Base-by-base conservation (phyloP, 2,113 vertebrate genomes). In the Falco punctatus region DNA sequence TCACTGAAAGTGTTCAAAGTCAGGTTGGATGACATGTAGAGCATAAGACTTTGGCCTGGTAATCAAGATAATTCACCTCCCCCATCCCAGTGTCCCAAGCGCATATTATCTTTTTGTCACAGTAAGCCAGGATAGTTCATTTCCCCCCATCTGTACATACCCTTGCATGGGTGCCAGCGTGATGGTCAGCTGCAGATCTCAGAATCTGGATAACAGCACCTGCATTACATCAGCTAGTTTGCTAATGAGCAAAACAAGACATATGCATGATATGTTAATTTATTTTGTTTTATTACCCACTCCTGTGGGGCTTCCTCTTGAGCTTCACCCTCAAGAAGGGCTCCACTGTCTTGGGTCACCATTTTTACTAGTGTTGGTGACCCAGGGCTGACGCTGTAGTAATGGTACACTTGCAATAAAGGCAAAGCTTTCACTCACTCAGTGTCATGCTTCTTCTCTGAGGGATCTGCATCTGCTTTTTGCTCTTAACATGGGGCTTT, bases 341-440 rank as follows among this genome's bases (percentile, higher is more conserved):
- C 28, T 72, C 23, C 0, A 0, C 38, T 61, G 28, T 8, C 3
- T 22, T 1, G 0, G 14, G 38, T 74, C 67, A 58, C 18, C 27
- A 28, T 58, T 79, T 91, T 46, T 59, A 16, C 15, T 16, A 23
- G 8, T 1, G 0, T 33, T 4, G 3, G 16, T 73, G 42, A 59
- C 20, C 75, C 1, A 0, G 40, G 33, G 13, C 40, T 90, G 22
- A 27, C 32, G 10, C 44, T 69, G 24, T 27, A 21, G 17, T 26
- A n/a, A 35, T 26, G 28, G 13, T 40, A n/a, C 24, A 5, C 38
- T 54, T 80, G 35, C 19, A 52, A 26, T 13, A 73, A 79, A 73
- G 19, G 15, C 67, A 73, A 73, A 73, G 7, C 9, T 52, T 80
- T 91, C 20, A 30, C 40, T 48, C 2, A 3, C 27, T 40, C 26